Conservation (phyloP, 2,797 vertebrate genomes). For the Hypotaenidia philippensis region DNA sequence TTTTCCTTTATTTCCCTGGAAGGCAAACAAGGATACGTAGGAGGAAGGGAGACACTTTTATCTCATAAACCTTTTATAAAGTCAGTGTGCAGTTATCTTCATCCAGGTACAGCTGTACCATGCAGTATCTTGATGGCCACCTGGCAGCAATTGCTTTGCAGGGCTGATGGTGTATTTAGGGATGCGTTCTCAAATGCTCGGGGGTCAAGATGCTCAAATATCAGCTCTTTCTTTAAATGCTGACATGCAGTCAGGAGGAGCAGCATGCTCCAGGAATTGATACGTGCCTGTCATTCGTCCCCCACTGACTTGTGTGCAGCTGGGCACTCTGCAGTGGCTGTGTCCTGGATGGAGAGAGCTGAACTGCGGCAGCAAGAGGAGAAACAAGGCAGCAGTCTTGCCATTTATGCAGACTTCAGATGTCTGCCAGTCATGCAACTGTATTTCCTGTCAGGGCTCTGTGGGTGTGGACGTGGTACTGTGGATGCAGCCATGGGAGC, state of each 20-base stretch:
- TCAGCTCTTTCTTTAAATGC: conserved; percentile 31
- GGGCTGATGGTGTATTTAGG: background rate
- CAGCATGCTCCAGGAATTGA: background rate
- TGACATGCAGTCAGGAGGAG: background rate
- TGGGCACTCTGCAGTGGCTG: background rate
- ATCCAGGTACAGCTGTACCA: background rate
- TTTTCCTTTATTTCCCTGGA: background rate
- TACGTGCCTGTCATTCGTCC: background rate
- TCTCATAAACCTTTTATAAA: background rate
- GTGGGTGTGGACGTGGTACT: fast-evolving
- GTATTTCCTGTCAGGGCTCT: background rate
- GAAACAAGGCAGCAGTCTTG: background rate
- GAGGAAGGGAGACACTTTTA: background rate
- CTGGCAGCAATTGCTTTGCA: background rate
- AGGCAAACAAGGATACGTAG: background rate
- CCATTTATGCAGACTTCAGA: fast-evolving
- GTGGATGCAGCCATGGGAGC: fast-evolving
- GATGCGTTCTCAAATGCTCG: background rate
- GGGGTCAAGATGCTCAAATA: conserved; percentile 36
- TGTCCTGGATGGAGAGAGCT: background rate
- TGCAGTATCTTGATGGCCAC: conserved; percentile 42
- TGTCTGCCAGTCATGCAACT: background rate
- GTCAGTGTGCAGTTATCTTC: background rate
- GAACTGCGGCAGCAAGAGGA: background rate
- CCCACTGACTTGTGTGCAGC: background rate